Conservation (phyloP, 2,797 vertebrate species). For the Pangasius djambal region DNA sequence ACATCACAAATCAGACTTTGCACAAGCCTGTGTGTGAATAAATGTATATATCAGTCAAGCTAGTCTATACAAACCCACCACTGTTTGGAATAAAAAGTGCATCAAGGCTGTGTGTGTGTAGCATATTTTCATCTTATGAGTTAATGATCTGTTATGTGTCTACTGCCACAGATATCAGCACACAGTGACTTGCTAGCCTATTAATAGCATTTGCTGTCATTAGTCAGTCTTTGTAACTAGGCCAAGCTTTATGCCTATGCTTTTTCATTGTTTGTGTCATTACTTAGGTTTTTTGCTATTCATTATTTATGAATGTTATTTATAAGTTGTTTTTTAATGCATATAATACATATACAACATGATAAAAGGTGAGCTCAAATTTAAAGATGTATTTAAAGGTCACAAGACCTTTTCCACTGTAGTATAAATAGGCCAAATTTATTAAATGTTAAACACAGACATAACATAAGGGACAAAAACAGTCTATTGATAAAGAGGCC, state of each 20-base stretch:
- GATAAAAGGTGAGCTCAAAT: not conserved
- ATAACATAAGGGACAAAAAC: not conserved
- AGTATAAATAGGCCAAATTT: not conserved
- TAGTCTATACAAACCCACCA: slow-evolving; percentile 5
- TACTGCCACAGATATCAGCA: slow-evolving; percentile 42
- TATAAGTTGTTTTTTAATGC: not conserved
- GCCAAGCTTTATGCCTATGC: slow-evolving; percentile 1
- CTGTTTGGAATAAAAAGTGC: slow-evolving; percentile 31
- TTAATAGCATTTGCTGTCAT: slow-evolving; percentile 53
- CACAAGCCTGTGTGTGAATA: slow-evolving; percentile 18
- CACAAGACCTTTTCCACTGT: not conserved
- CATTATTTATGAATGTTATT: slow-evolving; percentile 13
- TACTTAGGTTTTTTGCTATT: not conserved
- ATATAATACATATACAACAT: not conserved
- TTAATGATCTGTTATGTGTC: slow-evolving; percentile 45
- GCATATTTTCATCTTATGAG: slow-evolving; percentile 40
- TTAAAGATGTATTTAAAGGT: not conserved
- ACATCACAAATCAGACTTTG: slow-evolving; percentile 4
- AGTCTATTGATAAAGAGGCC: not conserved
- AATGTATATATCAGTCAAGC: slow-evolving; percentile 21
- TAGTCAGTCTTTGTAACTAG: slow-evolving; percentile 39
- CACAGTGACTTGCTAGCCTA: slow-evolving; percentile 42
- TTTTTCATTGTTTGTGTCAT: not conserved
- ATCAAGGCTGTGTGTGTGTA: not conserved
- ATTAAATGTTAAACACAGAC: not conserved